Evolutionary conservation across 2,113 vertebrate genomes (phyloP), one percentile per base, ranked within the genome.

Genomic region (Acrocephalus arundinaceus): DNA sequence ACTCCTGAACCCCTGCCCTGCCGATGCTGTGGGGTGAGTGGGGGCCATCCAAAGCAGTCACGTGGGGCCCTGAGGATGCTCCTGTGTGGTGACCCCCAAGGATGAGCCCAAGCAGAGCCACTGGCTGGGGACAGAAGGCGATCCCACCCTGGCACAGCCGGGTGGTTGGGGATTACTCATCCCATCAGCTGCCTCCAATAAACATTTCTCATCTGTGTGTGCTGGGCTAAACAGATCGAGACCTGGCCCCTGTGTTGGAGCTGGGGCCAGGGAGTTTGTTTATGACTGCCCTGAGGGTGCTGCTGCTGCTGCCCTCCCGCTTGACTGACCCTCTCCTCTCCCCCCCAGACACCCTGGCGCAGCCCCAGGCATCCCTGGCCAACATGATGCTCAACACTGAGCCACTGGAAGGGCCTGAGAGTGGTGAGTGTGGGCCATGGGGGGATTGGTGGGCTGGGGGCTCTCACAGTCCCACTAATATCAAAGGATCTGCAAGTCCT

Each of bases 341-440:
- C 28, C 30, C 91, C 79, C 4, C 61, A 98, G 98, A 96, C 93
- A 97, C 55, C 45, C 22, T 33, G 0, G 96, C 61, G 0, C 73
- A 93, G n/a, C 3, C 93, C 28, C 94, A 95, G 74, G 17, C 88
- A 61, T 87, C 91, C n/a, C 80, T 97, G 75, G 54, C 95, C 81
- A 97, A 97, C 66, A 90, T 97, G 35, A 93, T 97, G 94, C 95
- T 98, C 93, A 98, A 91, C 46, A 94, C 98, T 0, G 95, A 98
- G 48, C 98, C 98, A 0, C 85, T 98, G 97, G 97, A 98, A 78
- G 96, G 91, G 67, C 98, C 98, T 3, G 95, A 98, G 59, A 97
- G 67, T 30, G 98, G 99, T 99, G 95, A 98, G 99, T 97, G 10
- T 1, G 68, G 58, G 45, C 2, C 1, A 24, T 1, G 4, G 25